Evolutionary conservation across 2,888 invertebrate species (phyloP).

Genomic region (Drosophila macrospina): DNA sequence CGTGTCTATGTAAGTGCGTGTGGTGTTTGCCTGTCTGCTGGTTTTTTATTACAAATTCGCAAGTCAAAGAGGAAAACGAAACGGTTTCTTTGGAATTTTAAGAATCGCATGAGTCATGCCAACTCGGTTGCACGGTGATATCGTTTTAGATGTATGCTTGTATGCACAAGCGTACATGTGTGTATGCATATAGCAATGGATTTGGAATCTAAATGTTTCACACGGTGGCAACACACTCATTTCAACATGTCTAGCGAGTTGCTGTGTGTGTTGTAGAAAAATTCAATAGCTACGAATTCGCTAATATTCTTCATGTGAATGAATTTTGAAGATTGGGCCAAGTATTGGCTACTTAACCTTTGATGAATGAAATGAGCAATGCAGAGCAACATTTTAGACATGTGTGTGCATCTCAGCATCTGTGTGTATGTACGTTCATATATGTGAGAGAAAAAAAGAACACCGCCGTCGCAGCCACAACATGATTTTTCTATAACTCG

Average conservation of each 20-base stretch:
- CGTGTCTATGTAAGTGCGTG: slow-evolving; percentile 19
- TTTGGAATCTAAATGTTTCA: slow-evolving; percentile 9
- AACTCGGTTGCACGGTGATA: slow-evolving; percentile 38
- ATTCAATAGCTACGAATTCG: slow-evolving; percentile 26
- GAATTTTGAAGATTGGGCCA: slow-evolving; percentile 30
- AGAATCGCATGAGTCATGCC: slow-evolving; percentile 67
- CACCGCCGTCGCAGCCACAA: slow-evolving; percentile 33
- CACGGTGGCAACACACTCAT: slow-evolving; percentile 19
- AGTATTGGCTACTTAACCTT: slow-evolving; percentile 50
- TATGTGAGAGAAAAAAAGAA: slow-evolving; percentile 46
- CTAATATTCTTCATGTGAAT: slow-evolving; percentile 32
- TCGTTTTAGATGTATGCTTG: slow-evolving; percentile 1
- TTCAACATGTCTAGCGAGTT: neutral
- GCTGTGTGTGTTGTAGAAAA: slow-evolving; percentile 9
- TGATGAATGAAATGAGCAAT: slow-evolving; percentile 47
- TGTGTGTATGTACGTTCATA: neutral
- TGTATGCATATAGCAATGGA: slow-evolving; percentile 2
- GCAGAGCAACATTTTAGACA: slow-evolving; percentile 7
- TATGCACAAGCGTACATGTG: no score
- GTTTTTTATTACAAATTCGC: slow-evolving; percentile 49
- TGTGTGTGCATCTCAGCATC: neutral
- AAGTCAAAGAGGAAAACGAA: slow-evolving; percentile 43
- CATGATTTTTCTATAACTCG: slow-evolving; percentile 48
- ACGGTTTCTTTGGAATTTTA: slow-evolving; percentile 61
- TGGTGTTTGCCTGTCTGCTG: slow-evolving; percentile 27